Conservation (phyloP, 2,113 vertebrate species). For the Danio rerio region GRCz12tu NC_133192.1:35124501-35125000, state of each 20-base stretch:
- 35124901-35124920: too few species aligned
- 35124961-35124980: not conserved
- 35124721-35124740: slow-evolving; percentile 66
- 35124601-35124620: not conserved
- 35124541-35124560: not conserved
- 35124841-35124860: slow-evolving; percentile 86
- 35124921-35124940: too few species aligned
- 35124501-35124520: too few species aligned
- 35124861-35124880: not conserved
- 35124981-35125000: not conserved
- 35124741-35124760: slow-evolving; percentile 68
- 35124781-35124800: slow-evolving; percentile 85
- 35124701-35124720: slow-evolving; percentile 24
- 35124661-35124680: not conserved
- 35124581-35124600: not conserved
- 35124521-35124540: not conserved
- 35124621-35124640: not conserved
- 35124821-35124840: slow-evolving; percentile 87
- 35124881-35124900: too few species aligned
- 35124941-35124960: not conserved
- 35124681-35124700: not conserved
- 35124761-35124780: slow-evolving; percentile 64
- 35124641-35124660: slow-evolving; percentile 2
- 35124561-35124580: not conserved
- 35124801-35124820: slow-evolving; percentile 88